Conservation (phyloP, 2,797 vertebrate species). For the Falco concolor region DNA sequence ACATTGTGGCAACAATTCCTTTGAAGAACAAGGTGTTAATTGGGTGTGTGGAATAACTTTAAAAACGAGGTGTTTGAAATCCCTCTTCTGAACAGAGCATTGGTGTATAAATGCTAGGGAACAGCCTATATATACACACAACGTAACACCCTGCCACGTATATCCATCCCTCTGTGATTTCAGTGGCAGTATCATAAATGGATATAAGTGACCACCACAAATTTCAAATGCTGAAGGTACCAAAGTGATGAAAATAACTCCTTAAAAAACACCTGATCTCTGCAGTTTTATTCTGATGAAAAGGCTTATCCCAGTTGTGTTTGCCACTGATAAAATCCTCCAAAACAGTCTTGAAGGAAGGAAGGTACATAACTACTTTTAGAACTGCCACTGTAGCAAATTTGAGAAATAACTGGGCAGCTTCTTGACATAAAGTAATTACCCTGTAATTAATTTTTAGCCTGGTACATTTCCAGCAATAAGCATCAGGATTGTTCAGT, state of each 20-base stretch:
- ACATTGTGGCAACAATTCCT: not conserved
- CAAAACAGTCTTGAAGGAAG: not conserved
- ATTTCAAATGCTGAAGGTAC: not conserved
- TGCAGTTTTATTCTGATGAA: not conserved
- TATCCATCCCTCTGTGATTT: not conserved
- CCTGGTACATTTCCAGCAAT: not conserved
- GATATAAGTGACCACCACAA: not conserved
- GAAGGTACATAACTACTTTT: not conserved
- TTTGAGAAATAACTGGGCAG: not conserved
- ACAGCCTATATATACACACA: not conserved
- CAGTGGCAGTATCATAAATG: not conserved
- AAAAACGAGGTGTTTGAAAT: not conserved
- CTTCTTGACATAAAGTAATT: not conserved
- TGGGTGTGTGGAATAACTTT: not conserved
- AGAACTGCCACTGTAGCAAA: not conserved
- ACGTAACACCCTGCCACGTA: not conserved
- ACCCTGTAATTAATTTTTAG: constrained; percentile 4
- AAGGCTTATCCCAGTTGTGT: not conserved
- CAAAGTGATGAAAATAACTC: not conserved
- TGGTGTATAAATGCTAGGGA: not conserved
- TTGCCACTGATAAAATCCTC: not conserved
- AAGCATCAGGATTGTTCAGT: not conserved
- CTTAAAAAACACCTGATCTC: not conserved
- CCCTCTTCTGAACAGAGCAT: not conserved
- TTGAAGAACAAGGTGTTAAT: not conserved